These are phyloP conservation scores for Gobius niger DNA, from an alignment of 2,113 vertebrate species.

Conservation along the genomic window DNA sequence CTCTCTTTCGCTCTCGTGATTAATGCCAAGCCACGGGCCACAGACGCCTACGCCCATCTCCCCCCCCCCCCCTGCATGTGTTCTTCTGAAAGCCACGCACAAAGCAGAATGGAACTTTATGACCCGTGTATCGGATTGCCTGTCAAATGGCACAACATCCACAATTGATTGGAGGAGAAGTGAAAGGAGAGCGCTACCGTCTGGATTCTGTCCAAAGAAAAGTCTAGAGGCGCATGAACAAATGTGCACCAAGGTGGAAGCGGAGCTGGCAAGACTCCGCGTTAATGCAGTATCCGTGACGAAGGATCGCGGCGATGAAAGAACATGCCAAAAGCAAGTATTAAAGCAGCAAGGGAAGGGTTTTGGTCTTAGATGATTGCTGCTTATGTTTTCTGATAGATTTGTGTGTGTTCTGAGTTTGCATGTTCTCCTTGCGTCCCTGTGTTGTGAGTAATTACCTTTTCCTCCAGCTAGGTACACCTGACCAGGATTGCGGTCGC, in stretches of 20 bases:
- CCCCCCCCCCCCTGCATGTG: not conserved
- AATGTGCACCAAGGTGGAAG: constrained; percentile 11
- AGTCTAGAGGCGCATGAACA: constrained; percentile 20
- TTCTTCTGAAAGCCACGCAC: constrained; percentile 15
- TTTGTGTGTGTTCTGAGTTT: too few relatives aligned
- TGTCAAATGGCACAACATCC: constrained; percentile 44
- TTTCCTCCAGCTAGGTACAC: too few relatives aligned
- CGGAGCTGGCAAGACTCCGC: constrained; percentile 5
- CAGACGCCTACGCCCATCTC: constrained; percentile 5
- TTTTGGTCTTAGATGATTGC: too few relatives aligned
- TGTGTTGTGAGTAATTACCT: too few relatives aligned
- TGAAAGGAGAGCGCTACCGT: constrained; percentile 33
- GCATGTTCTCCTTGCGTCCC: not conserved
- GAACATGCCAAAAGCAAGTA: not conserved
- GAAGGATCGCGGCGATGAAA: not conserved
- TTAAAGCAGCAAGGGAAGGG: not conserved
- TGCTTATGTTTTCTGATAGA: too few relatives aligned
- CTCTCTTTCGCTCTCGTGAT: not conserved
- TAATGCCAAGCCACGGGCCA: constrained; percentile 17
- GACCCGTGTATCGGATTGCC: constrained; percentile 39
- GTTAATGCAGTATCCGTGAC: constrained; percentile 14
- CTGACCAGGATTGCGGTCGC: too few relatives aligned
- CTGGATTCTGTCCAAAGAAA: constrained; percentile 53
- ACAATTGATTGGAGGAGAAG: constrained; percentile 51
- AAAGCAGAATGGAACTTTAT: constrained; percentile 35